Evolutionary conservation across 2,888 invertebrate genomes (phyloP).

Genomic region (Philopedon plagiatum): DNA sequence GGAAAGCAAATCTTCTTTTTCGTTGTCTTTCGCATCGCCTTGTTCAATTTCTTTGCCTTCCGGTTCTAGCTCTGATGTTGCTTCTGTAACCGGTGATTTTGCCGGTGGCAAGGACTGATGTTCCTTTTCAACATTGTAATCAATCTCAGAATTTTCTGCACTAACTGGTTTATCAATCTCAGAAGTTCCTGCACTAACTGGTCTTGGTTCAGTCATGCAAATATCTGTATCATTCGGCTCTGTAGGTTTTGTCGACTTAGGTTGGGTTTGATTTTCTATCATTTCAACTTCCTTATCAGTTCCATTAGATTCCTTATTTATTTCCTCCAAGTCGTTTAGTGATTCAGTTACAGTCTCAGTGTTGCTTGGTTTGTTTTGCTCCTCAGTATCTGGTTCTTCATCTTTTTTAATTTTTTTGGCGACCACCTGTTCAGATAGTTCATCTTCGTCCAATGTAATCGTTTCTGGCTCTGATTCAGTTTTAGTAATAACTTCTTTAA

Average conservation of each 20-base stretch:
- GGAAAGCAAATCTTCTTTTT: neutral
- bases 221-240: neutral
- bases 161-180: neutral
- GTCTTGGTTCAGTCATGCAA: neutral
- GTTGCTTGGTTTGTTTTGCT: neutral
- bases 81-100: neutral
- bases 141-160: neutral
- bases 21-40: neutral
- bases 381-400: neutral
- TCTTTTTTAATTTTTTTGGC: neutral
- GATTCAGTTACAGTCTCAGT: no score
- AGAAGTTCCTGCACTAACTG: neutral
- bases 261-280: neutral
- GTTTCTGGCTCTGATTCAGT: conserved; percentile 1
- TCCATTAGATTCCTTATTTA: conserved; percentile 1
- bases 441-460: conserved; percentile 16
- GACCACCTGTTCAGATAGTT: neutral
- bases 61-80: neutral
- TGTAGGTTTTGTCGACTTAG: neutral
- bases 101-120: neutral
- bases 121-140: neutral
- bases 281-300: neutral
- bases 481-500: neutral
- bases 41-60: neutral
- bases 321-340: no score